phyloP scores from a whole-genome alignment of 2,113 vertebrate species.

The Physeter macrocephalus region DNA sequence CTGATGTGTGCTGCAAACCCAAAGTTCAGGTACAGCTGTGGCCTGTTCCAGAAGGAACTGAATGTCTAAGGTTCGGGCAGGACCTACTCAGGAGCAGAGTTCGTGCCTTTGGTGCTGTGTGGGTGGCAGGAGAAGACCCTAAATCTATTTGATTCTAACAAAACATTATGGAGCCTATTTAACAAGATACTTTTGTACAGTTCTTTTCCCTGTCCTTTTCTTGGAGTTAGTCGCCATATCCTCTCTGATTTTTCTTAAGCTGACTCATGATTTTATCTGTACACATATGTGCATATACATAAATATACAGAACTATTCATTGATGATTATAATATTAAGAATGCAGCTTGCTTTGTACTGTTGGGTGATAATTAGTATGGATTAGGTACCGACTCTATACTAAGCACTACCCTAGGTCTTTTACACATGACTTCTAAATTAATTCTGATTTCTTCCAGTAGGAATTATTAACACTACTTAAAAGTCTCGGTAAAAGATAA shows the following conservation, averaged over 20 bases:
- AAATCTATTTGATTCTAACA: background rate
- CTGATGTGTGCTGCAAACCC: background rate
- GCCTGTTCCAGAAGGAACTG: background rate
- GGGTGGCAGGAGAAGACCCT: background rate
- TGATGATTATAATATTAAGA: background rate
- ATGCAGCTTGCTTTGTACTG: background rate
- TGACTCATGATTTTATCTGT: background rate
- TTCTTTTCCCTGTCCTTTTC: background rate
- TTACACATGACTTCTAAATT: background rate
- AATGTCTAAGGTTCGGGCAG: background rate
- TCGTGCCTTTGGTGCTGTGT: background rate
- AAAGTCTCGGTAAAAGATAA: background rate
- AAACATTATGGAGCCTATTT: background rate
- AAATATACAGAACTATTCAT: background rate
- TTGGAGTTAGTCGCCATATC: background rate
- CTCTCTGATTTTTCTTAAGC: background rate
- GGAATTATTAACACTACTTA: background rate
- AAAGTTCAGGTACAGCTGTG: accelerated
- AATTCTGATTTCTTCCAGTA: background rate
- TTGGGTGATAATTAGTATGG: background rate
- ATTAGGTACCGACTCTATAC: background rate
- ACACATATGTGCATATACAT: background rate
- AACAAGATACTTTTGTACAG: background rate
- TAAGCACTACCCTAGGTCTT: background rate
- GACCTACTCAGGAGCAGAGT: background rate